Conservation (phyloP, 2,113 vertebrate species). For the Hydrolagus affinis region DNA sequence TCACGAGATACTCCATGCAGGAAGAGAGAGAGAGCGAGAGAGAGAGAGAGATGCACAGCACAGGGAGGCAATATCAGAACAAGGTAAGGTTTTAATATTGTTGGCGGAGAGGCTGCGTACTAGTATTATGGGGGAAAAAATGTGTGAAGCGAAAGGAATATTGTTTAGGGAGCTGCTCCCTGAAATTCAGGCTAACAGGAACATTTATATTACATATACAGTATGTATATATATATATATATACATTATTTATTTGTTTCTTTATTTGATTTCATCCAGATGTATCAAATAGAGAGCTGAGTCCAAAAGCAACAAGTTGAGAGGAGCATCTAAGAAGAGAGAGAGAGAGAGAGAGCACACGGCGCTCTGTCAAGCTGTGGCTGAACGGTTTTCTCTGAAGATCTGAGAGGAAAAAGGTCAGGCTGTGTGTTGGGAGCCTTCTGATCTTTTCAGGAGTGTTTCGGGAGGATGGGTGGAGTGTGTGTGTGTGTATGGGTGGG, state of each 20-base stretch:
- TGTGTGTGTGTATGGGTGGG: too few relatives aligned
- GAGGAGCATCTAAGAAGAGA: background rate
- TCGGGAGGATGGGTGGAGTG: background rate
- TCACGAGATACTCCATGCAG: background rate
- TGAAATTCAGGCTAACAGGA: too few relatives aligned
- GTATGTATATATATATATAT: too few relatives aligned
- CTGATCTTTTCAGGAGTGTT: background rate
- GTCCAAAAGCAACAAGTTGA: background rate
- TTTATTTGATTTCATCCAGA: too few relatives aligned
- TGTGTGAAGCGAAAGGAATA: too few relatives aligned
- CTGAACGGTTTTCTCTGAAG: background rate
- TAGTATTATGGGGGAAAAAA: too few relatives aligned
- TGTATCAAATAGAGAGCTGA: too few relatives aligned
- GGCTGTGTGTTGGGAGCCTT: background rate
- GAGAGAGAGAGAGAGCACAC: background rate
- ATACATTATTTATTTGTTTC: too few relatives aligned
- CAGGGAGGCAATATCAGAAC: background rate
- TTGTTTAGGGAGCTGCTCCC: too few relatives aligned
- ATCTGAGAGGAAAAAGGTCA: background rate
- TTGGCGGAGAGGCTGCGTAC: background rate
- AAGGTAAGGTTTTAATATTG: slow-evolving; percentile 5
- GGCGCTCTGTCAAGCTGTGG: background rate
- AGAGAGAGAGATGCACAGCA: background rate
- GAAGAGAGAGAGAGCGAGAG: background rate
- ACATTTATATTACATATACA: too few relatives aligned